Conservation (phyloP, 2,113 vertebrate species). For the Aptenodytes forsteri region DNA sequence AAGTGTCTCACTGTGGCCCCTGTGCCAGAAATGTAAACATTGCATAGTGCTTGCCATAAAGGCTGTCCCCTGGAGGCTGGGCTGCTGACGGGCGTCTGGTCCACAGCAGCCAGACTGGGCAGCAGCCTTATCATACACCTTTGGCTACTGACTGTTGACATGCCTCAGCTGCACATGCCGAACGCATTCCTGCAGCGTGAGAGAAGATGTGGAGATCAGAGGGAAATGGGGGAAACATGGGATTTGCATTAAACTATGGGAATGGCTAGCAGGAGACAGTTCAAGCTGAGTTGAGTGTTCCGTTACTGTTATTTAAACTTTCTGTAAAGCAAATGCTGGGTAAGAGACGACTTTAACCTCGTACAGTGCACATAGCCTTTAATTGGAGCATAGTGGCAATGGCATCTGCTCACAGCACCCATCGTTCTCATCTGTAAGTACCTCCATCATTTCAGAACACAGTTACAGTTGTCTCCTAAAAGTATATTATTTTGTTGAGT, state of each 20-base stretch:
- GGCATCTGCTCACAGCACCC: background rate
- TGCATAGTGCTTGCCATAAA: background rate
- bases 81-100: background rate
- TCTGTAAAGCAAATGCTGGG: background rate
- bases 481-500: conserved; percentile 19
- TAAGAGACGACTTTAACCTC: background rate
- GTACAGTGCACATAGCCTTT: background rate
- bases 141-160: background rate
- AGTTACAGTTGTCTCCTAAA: background rate
- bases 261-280: background rate
- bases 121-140: background rate
- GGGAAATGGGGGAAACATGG: background rate
- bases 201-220: background rate
- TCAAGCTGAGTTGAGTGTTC: background rate
- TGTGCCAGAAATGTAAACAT: background rate
- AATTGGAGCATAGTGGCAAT: background rate
- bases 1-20: background rate
- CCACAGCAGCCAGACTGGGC: background rate
- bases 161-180: background rate
- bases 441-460: background rate
- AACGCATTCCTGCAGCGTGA: background rate
- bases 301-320: background rate
- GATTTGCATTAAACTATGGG: background rate
- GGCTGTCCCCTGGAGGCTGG: background rate
- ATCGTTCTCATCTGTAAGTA: background rate